phyloP scores from a whole-genome alignment of 2,888 invertebrate genomes.

The Laothoe populi region DNA sequence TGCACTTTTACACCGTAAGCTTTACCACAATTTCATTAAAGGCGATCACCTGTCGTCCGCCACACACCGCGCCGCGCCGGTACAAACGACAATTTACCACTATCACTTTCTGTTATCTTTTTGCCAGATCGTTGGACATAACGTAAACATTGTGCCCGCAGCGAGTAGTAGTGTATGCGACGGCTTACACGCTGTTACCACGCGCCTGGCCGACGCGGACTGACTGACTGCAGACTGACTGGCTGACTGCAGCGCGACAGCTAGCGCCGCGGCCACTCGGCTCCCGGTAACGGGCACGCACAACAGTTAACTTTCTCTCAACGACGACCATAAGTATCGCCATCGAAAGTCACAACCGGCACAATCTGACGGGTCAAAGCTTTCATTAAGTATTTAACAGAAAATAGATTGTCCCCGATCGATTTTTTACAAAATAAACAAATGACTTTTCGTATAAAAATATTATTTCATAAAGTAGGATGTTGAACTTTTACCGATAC shows the following conservation, averaged over 20 bases:
- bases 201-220: constrained; percentile 51
- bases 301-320: constrained; percentile 85
- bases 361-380: constrained; percentile 74
- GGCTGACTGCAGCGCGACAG: neutral
- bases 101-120: constrained; percentile 74
- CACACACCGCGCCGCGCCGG: constrained; percentile 29
- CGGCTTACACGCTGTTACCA: constrained; percentile 37
- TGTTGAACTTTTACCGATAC: no score
- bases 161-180: constrained; percentile 35
- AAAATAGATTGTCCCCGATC: neutral
- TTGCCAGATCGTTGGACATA: constrained; percentile 53
- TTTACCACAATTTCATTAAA: constrained; percentile 36
- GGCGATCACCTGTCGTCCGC: constrained; percentile 28
- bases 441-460: neutral
- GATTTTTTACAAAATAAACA: neutral
- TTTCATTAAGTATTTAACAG: constrained; percentile 47
- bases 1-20: constrained; percentile 66
- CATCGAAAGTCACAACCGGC: constrained; percentile 77
- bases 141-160: constrained; percentile 62
- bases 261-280: constrained; percentile 29
- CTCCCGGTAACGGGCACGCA: constrained; percentile 75
- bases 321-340: constrained; percentile 68
- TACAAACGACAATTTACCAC: constrained; percentile 55
- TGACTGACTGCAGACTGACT: constrained; percentile 40
- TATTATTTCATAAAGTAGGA: neutral